phyloP scores from a whole-genome alignment of 2,797 vertebrate species.

The Halcyon badia region DNA sequence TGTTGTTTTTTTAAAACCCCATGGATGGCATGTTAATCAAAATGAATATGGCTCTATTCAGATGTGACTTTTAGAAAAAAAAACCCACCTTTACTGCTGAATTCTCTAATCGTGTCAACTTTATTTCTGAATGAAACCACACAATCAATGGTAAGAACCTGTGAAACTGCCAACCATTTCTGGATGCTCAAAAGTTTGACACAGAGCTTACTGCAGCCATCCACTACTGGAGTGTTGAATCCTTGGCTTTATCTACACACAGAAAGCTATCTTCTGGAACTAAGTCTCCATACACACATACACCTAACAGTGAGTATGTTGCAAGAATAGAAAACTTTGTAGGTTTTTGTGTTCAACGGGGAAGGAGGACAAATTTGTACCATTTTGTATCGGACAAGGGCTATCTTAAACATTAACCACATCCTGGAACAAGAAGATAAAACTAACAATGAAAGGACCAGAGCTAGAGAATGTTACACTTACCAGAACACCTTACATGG shows the following conservation, averaged over 20 bases:
- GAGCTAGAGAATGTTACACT: too few relatives aligned
- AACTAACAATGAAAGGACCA: too few relatives aligned
- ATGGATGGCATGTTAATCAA: neutral
- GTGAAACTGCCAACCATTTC: neutral
- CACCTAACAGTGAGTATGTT: too few relatives aligned
- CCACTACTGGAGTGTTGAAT: neutral
- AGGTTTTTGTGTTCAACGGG: too few relatives aligned
- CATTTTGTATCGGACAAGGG: too few relatives aligned
- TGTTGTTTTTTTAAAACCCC: neutral
- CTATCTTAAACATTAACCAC: too few relatives aligned
- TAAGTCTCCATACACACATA: neutral
- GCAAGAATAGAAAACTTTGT: too few relatives aligned
- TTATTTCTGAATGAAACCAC: neutral
- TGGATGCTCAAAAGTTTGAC: neutral
- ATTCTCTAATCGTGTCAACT: neutral
- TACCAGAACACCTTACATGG: too few relatives aligned
- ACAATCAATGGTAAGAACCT: neutral
- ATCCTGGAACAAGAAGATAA: too few relatives aligned
- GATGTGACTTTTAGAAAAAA: neutral
- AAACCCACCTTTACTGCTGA: neutral
- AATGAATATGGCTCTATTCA: neutral
- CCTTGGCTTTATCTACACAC: neutral
- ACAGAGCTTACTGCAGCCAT: neutral
- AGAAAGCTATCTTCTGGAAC: neutral
- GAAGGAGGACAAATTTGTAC: too few relatives aligned